Conservation (phyloP, 2,113 vertebrate genomes). For the Haplochromis burtoni region DNA sequence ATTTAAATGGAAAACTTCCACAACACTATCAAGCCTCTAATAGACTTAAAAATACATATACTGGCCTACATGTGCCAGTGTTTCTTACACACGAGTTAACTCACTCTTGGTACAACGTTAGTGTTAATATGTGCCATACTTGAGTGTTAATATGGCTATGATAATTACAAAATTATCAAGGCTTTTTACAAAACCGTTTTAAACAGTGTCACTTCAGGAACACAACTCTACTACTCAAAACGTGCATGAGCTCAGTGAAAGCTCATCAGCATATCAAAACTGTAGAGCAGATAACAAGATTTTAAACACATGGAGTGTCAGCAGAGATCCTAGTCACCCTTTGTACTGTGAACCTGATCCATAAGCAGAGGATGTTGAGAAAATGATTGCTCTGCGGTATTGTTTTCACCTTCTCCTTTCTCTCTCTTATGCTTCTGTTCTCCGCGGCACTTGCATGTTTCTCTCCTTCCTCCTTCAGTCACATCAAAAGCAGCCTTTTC, state of each 20-base stretch:
- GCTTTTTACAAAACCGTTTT: not conserved
- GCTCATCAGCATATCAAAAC: slow-evolving; percentile 17
- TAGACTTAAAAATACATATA: not conserved
- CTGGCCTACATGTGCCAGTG: not conserved
- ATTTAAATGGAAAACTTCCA: not conserved
- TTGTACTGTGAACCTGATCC: not conserved
- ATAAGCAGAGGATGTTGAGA: slow-evolving; percentile 14
- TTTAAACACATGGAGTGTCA: not conserved
- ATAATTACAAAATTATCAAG: not conserved
- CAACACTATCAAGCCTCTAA: not conserved
- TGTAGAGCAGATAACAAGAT: not conserved
- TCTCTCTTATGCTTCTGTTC: not conserved
- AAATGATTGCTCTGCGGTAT: slow-evolving; percentile 24
- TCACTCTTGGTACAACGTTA: not conserved
- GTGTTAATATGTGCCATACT: not conserved
- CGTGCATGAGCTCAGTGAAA: not conserved
- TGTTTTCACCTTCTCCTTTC: slow-evolving; percentile 14
- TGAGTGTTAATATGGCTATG: not conserved
- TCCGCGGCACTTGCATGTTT: not conserved
- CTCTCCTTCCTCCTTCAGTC: not conserved
- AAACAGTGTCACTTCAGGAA: not conserved
- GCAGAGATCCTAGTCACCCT: not conserved
- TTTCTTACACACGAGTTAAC: not conserved
- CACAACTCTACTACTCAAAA: not conserved
- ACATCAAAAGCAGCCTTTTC: slow-evolving; percentile 47